A percentile compares a stretch with the other conserved stretches of the same genome.
Evolutionary conservation across 2,113 vertebrate genomes (phyloP).

Genomic region (Hemiprocne comata): DNA sequence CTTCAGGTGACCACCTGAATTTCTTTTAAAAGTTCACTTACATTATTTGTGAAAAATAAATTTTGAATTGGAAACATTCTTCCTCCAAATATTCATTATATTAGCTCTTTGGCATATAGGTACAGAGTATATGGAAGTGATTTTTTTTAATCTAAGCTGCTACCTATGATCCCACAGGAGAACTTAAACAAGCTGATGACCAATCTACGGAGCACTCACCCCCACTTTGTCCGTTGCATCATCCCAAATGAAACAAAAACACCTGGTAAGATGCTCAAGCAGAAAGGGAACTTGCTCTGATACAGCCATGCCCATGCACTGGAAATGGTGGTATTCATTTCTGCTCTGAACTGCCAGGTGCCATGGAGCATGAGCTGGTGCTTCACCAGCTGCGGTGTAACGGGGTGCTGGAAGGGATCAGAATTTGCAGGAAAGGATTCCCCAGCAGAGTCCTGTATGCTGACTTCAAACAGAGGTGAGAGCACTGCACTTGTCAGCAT

Average conservation of each 20-base stretch:
- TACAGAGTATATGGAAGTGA: neutral
- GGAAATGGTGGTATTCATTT: neutral
- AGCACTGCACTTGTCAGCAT: neutral
- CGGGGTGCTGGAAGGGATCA: conserved; percentile 88
- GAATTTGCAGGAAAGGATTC: conserved; percentile 91
- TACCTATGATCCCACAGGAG: conserved; percentile 77
- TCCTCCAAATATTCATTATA: neutral
- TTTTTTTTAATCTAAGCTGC: neutral
- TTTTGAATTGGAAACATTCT: neutral
- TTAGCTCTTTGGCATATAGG: neutral
- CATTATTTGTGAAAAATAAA: neutral
- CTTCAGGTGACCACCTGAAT: neutral
- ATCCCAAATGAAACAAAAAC: conserved; percentile 96
- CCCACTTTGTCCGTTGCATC: conserved; percentile 92
- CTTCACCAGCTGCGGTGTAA: conserved; percentile 91
- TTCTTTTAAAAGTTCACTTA: neutral
- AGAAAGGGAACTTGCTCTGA: neutral
- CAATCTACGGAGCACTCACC: conserved; percentile 89
- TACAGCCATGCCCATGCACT: neutral
- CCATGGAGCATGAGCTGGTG: conserved; percentile 88
- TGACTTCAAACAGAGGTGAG: conserved; percentile 90
- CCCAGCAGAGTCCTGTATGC: conserved; percentile 88
- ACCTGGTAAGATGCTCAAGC: conserved; percentile 77
- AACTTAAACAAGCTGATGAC: conserved; percentile 94
- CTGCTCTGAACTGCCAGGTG: conserved; percentile 51